Percentiles rank a stretch among this genome's conserved stretches.
These are phyloP conservation scores for Halcyon chelicuti DNA, from an alignment of 2,797 vertebrate species.

Conservation along the genomic window DNA sequence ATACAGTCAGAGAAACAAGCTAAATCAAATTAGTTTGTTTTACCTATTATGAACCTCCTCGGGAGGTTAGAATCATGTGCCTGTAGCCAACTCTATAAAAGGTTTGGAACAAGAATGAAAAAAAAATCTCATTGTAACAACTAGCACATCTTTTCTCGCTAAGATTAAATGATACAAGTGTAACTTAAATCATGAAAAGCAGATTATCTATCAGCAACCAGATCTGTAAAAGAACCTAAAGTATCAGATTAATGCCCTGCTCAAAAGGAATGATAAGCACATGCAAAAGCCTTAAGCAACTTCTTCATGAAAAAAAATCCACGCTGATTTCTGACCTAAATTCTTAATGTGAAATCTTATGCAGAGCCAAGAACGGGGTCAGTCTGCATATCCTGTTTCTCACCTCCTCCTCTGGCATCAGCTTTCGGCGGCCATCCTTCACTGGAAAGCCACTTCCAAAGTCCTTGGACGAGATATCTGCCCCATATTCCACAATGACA, in stretches of 20 bases:
- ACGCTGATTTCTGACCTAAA: neutral
- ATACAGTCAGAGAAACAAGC: neutral
- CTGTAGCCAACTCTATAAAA: neutral
- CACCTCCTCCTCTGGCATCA: constrained; percentile 95
- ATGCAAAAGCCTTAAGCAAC: neutral
- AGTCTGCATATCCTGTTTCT: constrained; percentile 6
- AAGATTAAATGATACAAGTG: neutral
- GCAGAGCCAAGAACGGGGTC: neutral
- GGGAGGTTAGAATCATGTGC: neutral
- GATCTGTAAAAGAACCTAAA: neutral
- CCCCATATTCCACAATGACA: constrained; percentile 97
- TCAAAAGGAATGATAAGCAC: neutral
- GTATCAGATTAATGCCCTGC: neutral
- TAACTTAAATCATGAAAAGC: neutral
- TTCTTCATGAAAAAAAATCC: neutral
- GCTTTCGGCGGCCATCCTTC: constrained; percentile 89
- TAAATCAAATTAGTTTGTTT: neutral
- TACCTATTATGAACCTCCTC: neutral
- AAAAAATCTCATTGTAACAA: neutral
- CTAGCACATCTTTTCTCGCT: neutral
- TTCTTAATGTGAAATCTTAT: neutral
- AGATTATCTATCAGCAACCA: neutral
- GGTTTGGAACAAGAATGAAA: neutral
- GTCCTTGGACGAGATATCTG: constrained; percentile 97
- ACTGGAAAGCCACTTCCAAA: constrained; percentile 97